Percentiles rank a stretch among this genome's conserved stretches.
Conservation (phyloP, 2,113 vertebrate genomes). For the Craseonycteris thonglongyai region DNA sequence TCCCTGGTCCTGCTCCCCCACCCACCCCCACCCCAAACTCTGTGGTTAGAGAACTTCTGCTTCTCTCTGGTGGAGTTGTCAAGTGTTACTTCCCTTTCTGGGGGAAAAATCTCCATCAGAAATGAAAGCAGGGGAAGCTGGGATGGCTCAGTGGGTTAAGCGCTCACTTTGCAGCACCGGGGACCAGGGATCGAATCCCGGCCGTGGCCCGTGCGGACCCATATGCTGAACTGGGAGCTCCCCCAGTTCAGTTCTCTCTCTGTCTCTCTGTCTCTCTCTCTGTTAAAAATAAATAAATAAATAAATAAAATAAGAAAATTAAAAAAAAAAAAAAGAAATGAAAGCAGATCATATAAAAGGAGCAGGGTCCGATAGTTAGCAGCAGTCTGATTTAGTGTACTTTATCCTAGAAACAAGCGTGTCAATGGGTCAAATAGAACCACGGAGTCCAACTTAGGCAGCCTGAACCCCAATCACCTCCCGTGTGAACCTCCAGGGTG, state of each 20-base stretch:
- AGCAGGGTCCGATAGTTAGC: not conserved
- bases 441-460: not conserved
- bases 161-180: no score
- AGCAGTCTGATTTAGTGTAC: not conserved
- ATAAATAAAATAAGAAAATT: no score
- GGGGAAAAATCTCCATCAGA: not conserved
- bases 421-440: not conserved
- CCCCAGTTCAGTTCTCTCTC: no score
- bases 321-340: no score
- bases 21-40: no score
- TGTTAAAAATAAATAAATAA: no score
- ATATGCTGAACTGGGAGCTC: no score
- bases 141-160: no score
- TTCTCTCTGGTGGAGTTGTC: not conserved
- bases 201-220: no score
- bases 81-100: not conserved
- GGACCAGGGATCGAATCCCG: no score
- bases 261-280: no score
- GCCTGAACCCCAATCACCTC: not conserved
- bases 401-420: not conserved
- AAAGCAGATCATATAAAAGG: not conserved
- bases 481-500: not conserved
- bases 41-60: not conserved
- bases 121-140: no score
- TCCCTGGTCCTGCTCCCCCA: fast-evolving